Evolutionary conservation across 2,113 vertebrate species (phyloP), one percentile per base, ranked within the genome.

Genomic region (Semicossyphus pulcher): DNA sequence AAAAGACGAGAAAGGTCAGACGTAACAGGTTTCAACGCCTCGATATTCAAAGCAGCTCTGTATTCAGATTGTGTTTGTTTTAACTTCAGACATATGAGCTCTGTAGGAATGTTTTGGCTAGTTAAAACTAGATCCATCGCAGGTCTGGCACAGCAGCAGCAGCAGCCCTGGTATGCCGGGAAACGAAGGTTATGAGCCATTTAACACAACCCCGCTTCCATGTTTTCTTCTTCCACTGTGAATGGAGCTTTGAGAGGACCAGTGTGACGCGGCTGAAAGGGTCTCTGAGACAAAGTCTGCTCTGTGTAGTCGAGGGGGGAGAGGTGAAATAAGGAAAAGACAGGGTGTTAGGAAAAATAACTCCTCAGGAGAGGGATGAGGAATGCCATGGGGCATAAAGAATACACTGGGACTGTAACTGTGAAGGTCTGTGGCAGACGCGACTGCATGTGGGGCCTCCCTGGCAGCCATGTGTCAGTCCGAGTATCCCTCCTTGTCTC

Each of bases 111-210:
- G 54, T 76, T 83, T 76, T 62, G 52, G 60, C 52, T 47, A 51
- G 59, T 73, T 63, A 69, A 62, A 72, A 72, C 62, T 71, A 67
- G 65, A 68, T 85, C 31, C 71, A 71, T 51, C 12, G 20, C 36
- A 80, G 18, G 59, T 29, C 53, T 76, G 72, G 64, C 72, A 66
- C 10, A 36, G 39, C 5, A 5, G 70, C 10, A 36, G 39, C 5
- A 5, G 70, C 60, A 75, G 49, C 37, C n/a, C 28, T 20, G 56
- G 62, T 68, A 68, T 68, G 68, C 23, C 25, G 21, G 53, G 44
- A 71, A 63, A 73, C 61, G 61, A 83, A 25, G 71, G 77, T 79
- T 74, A 69, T 41, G 83, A 88, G 69, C 73, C 86, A 53, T 80
- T 89, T 61, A 87, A 78, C 71, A 70, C 53, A 78, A 72, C 21